These are phyloP conservation scores for Armadillidium nasatum DNA, from an alignment of 1,140 invertebrate genomes.

Conservation along the genomic window DNA sequence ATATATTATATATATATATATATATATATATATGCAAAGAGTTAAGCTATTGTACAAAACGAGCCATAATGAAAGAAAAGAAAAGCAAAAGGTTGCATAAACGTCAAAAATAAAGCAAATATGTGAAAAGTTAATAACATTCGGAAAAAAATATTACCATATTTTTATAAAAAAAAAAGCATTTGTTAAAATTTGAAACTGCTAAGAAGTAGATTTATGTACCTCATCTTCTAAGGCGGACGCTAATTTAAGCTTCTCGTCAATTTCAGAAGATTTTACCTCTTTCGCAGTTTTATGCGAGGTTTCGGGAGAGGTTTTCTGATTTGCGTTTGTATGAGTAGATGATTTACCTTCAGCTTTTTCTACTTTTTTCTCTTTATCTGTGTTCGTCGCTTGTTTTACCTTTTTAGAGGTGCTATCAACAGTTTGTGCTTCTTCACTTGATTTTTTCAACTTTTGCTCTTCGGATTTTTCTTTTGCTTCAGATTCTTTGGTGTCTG, in stretches of 20 bases:
- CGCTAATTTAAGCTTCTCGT: neutral
- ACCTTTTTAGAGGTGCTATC: neutral
- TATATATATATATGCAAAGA: too few relatives aligned
- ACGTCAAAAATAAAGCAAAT: too few relatives aligned
- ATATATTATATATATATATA: too few relatives aligned
- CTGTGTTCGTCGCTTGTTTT: neutral
- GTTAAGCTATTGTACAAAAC: too few relatives aligned
- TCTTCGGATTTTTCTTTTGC: neutral
- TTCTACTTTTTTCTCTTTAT: neutral
- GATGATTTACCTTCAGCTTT: neutral
- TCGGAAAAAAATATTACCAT: too few relatives aligned
- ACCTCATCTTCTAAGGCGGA: neutral
- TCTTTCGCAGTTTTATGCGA: neutral
- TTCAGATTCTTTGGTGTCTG: too few relatives aligned
- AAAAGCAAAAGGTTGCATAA: too few relatives aligned
- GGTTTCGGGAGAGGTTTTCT: neutral
- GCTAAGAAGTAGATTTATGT: conserved; percentile 7
- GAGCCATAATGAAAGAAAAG: too few relatives aligned
- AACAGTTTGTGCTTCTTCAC: too few relatives aligned
- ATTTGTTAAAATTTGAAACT: neutral
- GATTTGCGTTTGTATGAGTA: neutral
- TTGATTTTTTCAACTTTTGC: too few relatives aligned
- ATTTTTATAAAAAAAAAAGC: too few relatives aligned
- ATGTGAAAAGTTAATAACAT: too few relatives aligned
- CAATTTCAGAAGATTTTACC: neutral